Base-by-base conservation (phyloP, 1,140 invertebrate genomes). In the Neotoxoptera formosana region DNA sequence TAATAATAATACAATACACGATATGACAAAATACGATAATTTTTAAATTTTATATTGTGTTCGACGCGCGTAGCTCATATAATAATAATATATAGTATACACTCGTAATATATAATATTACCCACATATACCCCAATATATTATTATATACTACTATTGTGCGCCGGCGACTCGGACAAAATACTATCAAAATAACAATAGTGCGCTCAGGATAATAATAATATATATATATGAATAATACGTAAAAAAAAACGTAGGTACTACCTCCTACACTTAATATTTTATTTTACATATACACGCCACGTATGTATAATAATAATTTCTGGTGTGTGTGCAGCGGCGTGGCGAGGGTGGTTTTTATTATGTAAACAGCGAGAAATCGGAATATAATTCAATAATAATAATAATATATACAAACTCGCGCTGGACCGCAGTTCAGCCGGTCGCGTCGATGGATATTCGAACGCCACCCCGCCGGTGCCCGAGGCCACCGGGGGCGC, bases 321-420 rank as follows among this genome's bases (percentile, higher is more conserved):
- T n/a, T 83, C 8, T 81, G 34, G n/a, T 34, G n/a, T 76, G n/a
- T 36, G 34, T 81, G 34, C 36, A 21, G 84, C n/a, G n/a, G n/a
- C n/a, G n/a, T n/a, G 14, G 25, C 30, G 45, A 86, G 84, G 84
- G 84, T 86, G 84, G n/a, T 86, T 86, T 86, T 47, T 86, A 47
- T 47, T 47, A 86, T 86, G 84, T 86, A 86, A 86, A 86, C 84
- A 47, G 17, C 60, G 25, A 86, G 84, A 47, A 86, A 86, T 86
- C 84, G 47, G n/a, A 76, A 76, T 67, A n/a, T n/a, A 51, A 17
- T 51, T 11, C 17, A 17, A 76, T 20, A 76, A 14, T 17, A 17
- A 76, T 20, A 76, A 14, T 17, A 53, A 53, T 41, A 41, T 41
- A 41, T 41, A 41, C 41, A 41, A 41, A 41, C 41, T 2, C 51